phyloP scores from a whole-genome alignment of 2,113 vertebrate genomes.

The Aythya baeri region DNA sequence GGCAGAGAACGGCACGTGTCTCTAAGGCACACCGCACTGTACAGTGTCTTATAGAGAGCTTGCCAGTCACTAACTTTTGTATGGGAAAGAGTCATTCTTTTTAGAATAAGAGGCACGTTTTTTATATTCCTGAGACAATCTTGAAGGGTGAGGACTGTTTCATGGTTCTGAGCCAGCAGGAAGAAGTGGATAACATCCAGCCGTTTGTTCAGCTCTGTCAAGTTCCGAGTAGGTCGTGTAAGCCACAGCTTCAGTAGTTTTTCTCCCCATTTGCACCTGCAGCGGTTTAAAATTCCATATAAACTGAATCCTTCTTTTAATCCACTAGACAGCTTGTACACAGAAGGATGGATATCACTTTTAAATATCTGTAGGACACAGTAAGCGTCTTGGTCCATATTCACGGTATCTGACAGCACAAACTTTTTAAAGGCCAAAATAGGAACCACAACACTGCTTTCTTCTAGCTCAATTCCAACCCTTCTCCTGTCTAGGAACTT shows the following conservation, averaged over 20 bases:
- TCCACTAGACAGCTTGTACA: conserved; percentile 92
- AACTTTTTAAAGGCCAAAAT: conserved; percentile 91
- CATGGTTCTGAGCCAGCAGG: conserved; percentile 85
- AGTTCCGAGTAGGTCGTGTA: conserved; percentile 85
- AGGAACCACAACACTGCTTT: conserved; percentile 84
- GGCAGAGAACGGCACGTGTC: conserved; percentile 88
- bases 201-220: conserved; percentile 84
- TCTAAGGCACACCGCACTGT: conserved; percentile 89
- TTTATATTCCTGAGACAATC: conserved; percentile 89
- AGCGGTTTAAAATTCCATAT: conserved; percentile 87
- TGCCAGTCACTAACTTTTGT: conserved; percentile 94
- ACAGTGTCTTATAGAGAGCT: conserved; percentile 91
- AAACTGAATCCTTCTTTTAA: conserved; percentile 97
- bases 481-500: conserved; percentile 93
- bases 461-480: conserved; percentile 92
- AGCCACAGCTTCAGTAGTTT: conserved; percentile 89
- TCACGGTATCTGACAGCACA: conserved; percentile 81
- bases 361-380: conserved; percentile 97
- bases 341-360: conserved; percentile 93
- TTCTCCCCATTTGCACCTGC: conserved; percentile 80
- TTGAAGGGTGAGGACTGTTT: conserved; percentile 85
- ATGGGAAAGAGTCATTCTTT: conserved; percentile 89
- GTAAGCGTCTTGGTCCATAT: conserved; percentile 71
- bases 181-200: conserved; percentile 95
- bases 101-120: conserved; percentile 90